These are phyloP conservation scores for Drosophila pachea DNA, from an alignment of 1,140 invertebrate genomes.

Conservation along the genomic window DNA sequence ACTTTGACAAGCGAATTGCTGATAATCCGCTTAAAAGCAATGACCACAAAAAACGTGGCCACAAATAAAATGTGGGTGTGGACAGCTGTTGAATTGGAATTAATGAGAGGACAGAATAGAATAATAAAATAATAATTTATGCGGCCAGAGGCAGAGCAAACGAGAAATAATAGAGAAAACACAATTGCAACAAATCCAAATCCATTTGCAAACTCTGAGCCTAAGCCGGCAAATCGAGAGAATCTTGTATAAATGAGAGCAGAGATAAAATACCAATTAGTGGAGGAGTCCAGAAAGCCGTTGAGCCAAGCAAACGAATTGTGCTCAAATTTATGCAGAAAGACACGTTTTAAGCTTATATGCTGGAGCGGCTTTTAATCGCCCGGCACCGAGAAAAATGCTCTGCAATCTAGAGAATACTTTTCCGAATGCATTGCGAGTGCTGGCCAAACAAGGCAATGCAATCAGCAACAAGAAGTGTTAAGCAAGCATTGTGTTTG, in stretches of 20 bases:
- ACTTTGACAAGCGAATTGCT: slow-evolving; percentile 44
- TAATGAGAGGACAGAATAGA: slow-evolving; percentile 52
- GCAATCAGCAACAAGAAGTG: slow-evolving; percentile 69
- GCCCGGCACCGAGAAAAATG: neutral
- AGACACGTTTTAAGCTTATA: slow-evolving; percentile 64
- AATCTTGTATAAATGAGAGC: slow-evolving; percentile 60
- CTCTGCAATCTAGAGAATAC: slow-evolving; percentile 5
- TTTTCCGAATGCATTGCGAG: slow-evolving; percentile 42
- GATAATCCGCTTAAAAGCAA: slow-evolving; percentile 49
- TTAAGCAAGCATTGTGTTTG: slow-evolving; percentile 75
- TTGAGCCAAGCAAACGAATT: slow-evolving; percentile 69
- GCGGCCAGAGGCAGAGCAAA: slow-evolving; percentile 53
- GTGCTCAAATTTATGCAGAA: slow-evolving; percentile 59
- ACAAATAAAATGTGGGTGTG: slow-evolving; percentile 11
- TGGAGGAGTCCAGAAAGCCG: slow-evolving; percentile 42
- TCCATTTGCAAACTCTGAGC: slow-evolving; percentile 22
- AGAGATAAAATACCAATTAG: slow-evolving; percentile 74
- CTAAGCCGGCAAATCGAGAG: slow-evolving; percentile 6
- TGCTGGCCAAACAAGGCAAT: slow-evolving; percentile 63
- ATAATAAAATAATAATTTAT: slow-evolving; percentile 73
- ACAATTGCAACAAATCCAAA: slow-evolving; percentile 24
- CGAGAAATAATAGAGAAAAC: slow-evolving; percentile 38
- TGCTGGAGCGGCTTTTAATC: neutral
- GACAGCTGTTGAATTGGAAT: slow-evolving; percentile 51
- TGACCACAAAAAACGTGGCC: slow-evolving; percentile 1